A percentile compares a stretch with the other conserved stretches of the same genome.
These are phyloP conservation scores for Hypomecis atomaria DNA, from an alignment of 2,888 invertebrate genomes.

Conservation along the genomic window DNA sequence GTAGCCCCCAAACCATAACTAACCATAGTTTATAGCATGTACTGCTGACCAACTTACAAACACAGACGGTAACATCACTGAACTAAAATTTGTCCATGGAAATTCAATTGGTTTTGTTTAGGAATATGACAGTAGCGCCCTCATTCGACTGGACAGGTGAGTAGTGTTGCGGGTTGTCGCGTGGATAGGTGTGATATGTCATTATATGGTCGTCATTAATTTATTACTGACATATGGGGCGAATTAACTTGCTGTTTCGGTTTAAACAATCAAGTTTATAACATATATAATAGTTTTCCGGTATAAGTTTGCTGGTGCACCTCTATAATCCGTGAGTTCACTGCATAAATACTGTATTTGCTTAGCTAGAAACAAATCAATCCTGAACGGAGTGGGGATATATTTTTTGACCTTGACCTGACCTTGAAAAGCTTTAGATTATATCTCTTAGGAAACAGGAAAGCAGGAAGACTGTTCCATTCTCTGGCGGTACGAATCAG, in stretches of 20 bases:
- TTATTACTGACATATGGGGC: not conserved
- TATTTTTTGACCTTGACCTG: too few relatives aligned
- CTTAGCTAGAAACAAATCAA: too few relatives aligned
- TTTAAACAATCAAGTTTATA: not conserved
- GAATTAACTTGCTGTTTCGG: not conserved
- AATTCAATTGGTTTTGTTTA: not conserved
- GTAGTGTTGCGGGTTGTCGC: not conserved
- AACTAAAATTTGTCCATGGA: not conserved
- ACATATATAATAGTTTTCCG: not conserved
- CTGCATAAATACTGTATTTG: too few relatives aligned
- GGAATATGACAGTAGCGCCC: not conserved
- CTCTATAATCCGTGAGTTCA: too few relatives aligned
- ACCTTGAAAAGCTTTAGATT: too few relatives aligned
- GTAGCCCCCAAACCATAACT: conserved; percentile 19
- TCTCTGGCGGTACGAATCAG: too few relatives aligned
- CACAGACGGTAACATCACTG: not conserved
- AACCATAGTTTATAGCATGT: conserved; percentile 24
- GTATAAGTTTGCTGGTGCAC: too few relatives aligned
- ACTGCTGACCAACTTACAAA: not conserved
- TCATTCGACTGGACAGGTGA: not conserved
- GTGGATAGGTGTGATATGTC: conserved; percentile 12
- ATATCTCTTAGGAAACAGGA: too few relatives aligned
- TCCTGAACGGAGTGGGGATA: too few relatives aligned
- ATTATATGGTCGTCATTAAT: conserved; percentile 2
- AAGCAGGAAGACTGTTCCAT: too few relatives aligned